Base-by-base conservation (phyloP, 2,797 vertebrate genomes). In the Helicolenus hilgendorfi region DNA sequence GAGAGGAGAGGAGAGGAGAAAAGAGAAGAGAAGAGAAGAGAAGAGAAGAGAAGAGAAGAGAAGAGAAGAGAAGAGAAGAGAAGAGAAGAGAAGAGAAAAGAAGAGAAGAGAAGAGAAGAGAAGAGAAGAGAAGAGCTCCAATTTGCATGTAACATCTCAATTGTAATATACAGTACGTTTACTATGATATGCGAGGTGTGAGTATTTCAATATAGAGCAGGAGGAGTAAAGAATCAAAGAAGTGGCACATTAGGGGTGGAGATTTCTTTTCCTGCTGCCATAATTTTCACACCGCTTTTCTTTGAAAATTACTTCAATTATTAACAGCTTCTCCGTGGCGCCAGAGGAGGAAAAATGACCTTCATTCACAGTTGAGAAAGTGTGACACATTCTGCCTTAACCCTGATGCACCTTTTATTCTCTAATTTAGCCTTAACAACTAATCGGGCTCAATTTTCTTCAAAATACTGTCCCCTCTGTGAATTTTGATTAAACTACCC, bases 231-330 rank as follows among this genome's bases (percentile, higher is more conserved):
- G 13, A 77, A 65, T 62, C n/a, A 31, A 67, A 69, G 11, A 72
- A 27, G 55, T 27, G 27, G 79, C 29, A 45, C 45, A 80, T 72
- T 81, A 67, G 18, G 3, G 24, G 38, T 33, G 31, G 68, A 60
- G 36, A 14, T 58, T 82, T 68, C 29, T 41, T 59, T 18, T 5
- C 22, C 29, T 56, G 53, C 86, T 82, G 71, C 27, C 24, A 70
- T 81, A 3, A 86, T 91, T 84, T 83, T 77, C 62, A 77, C 68
- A 31, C 72, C 70, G 58, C 69, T 77, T 77, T 53, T 71, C 70
- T 89, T 72, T 92, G 72, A 92, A 89, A 92, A 85, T 69, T 7
- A 65, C 79, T 83, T 88, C 11, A 89, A 79, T 92, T 89, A 91
- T 86, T 89, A 79, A 84, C 73, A 92, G 80, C 29, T 62, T 89